Percentiles rank a stretch among this genome's conserved stretches.
Evolutionary conservation across 2,888 invertebrate genomes (phyloP).

Genomic region (Mesorhabditis belari): DNA sequence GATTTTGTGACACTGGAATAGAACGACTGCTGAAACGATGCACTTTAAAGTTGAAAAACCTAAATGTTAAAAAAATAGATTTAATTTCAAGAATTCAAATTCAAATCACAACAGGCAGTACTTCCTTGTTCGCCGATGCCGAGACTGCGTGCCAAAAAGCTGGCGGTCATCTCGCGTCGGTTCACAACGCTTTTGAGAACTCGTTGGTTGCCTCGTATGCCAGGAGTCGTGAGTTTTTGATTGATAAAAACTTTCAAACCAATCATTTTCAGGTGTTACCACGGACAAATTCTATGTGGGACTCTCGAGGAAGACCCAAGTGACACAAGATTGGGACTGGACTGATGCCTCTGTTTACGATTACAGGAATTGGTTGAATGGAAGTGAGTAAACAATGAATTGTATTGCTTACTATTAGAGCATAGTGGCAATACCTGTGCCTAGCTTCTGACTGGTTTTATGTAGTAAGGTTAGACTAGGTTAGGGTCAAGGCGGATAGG

Average conservation of each 20-base stretch:
- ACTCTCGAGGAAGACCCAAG: neutral
- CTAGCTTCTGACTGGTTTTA: too few species aligned
- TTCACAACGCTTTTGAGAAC: neutral
- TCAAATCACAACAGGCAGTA: too few species aligned
- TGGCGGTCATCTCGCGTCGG: neutral
- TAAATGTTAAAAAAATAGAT: too few species aligned
- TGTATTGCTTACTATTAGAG: too few species aligned
- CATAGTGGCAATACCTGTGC: too few species aligned
- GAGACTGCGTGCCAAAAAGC: neutral
- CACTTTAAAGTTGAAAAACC: too few species aligned
- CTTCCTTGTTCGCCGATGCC: neutral
- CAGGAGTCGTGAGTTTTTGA: neutral
- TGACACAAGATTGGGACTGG: neutral
- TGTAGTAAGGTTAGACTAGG: too few species aligned
- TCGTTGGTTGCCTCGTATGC: neutral
- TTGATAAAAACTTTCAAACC: neutral
- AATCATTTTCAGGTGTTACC: neutral
- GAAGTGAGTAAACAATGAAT: neutral
- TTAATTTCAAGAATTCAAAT: too few species aligned
- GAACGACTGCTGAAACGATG: too few species aligned
- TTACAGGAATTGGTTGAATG: neutral
- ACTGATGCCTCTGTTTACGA: neutral
- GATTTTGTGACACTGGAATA: too few species aligned
- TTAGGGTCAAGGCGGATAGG: too few species aligned
- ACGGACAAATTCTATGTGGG: neutral